Conservation (phyloP, 2,113 vertebrate species). For the Pituophis catenifer region DNA sequence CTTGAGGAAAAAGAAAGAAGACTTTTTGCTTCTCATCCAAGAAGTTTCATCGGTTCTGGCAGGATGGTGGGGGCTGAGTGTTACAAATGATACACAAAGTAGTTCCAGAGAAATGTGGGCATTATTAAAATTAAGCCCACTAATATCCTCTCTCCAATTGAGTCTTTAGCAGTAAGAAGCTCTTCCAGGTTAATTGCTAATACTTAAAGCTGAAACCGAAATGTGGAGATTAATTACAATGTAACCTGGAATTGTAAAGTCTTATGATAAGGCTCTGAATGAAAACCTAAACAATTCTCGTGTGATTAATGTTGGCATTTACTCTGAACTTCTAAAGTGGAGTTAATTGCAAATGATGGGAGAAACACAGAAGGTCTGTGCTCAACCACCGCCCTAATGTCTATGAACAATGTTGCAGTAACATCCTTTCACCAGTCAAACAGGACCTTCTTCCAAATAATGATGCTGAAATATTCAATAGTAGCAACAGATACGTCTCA, state of each 20-base stretch:
- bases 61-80: neutral
- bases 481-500: neutral
- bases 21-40: no score
- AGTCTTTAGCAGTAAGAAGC: neutral
- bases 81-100: neutral
- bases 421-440: neutral
- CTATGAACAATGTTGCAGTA: neutral
- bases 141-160: neutral
- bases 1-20: no score
- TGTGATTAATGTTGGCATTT: neutral
- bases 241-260: slow-evolving; percentile 3
- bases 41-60: no score
- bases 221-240: neutral
- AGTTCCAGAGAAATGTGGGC: neutral
- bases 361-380: neutral
- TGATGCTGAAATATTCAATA: neutral
- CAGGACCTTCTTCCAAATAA: neutral
- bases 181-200: slow-evolving; percentile 5
- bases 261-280: neutral
- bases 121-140: neutral
- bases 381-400: neutral
- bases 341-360: neutral
- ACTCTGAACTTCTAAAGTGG: neutral
- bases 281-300: neutral
- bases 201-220: neutral